These are phyloP conservation scores for Otus sunia DNA, from an alignment of 2,113 vertebrate genomes.

Conservation along the genomic window DNA sequence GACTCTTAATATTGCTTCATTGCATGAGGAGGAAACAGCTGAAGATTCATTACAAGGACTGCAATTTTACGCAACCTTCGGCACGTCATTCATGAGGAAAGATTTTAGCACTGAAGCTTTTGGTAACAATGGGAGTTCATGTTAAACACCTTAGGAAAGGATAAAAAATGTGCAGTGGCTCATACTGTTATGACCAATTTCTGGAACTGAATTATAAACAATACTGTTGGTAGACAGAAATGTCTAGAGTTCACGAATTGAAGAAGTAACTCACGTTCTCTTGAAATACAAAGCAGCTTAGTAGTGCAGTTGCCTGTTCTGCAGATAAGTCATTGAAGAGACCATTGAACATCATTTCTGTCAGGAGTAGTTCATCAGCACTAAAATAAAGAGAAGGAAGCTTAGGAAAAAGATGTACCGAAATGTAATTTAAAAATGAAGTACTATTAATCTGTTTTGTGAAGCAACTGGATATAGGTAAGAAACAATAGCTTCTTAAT, in stretches of 20 bases:
- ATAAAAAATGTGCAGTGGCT: background rate
- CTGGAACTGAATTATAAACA: background rate
- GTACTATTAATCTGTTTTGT: background rate
- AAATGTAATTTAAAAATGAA: background rate
- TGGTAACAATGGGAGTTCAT: background rate
- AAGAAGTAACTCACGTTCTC: slow-evolving; percentile 85
- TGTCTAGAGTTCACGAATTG: background rate
- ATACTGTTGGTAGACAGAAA: background rate
- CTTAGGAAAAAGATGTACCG: background rate
- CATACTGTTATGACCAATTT: background rate
- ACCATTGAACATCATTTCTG: slow-evolving; percentile 98
- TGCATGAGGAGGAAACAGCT: background rate
- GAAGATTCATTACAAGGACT: background rate
- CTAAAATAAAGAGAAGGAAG: slow-evolving; percentile 61
- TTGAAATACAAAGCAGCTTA: slow-evolving; percentile 98
- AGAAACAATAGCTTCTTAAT: background rate
- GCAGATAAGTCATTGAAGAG: slow-evolving; percentile 94
- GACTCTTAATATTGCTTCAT: background rate
- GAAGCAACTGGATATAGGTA: background rate
- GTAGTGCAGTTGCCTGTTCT: slow-evolving; percentile 90
- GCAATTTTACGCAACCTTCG: background rate
- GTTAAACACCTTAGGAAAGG: background rate
- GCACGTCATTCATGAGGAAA: background rate
- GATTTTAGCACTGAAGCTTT: background rate
- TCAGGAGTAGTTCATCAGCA: slow-evolving; percentile 93